These are phyloP conservation scores for Cygnus buccinator DNA, from an alignment of 2,113 vertebrate genomes.

Conservation along the genomic window DNA sequence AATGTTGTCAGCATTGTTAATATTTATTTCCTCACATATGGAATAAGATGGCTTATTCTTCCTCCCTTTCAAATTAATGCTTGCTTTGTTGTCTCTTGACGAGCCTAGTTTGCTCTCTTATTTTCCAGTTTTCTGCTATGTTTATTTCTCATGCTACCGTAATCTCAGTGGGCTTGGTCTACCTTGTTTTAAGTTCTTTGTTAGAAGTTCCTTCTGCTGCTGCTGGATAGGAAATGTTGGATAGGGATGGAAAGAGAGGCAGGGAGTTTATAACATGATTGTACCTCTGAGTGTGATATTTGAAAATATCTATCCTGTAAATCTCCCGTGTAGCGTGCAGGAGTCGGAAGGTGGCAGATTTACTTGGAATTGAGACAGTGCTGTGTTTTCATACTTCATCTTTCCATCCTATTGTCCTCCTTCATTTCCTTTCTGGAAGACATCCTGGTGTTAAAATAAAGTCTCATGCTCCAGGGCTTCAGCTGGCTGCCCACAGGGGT, in stretches of 20 bases:
- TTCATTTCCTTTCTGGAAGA: constrained; percentile 25
- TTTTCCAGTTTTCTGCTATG: not conserved
- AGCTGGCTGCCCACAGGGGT: not conserved
- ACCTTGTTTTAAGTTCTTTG: not conserved
- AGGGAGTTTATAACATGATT: not conserved
- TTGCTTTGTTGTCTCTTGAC: not conserved
- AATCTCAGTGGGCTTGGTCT: not conserved
- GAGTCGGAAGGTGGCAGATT: not conserved
- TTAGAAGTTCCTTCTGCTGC: not conserved
- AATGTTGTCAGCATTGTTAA: not conserved
- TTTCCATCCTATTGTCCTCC: not conserved
- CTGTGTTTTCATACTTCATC: not conserved
- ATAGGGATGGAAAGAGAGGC: not conserved
- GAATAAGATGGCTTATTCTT: not conserved
- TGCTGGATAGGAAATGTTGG: not conserved
- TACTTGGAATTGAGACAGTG: not conserved
- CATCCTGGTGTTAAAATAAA: constrained; percentile 1
- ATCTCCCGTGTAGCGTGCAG: not conserved
- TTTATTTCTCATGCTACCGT: not conserved
- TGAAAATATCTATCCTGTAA: not conserved
- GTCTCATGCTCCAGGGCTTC: not conserved
- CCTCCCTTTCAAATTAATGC: not conserved
- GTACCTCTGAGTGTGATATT: not conserved
- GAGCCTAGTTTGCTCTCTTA: not conserved
- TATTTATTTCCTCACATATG: not conserved